A percentile compares a stretch with the other conserved stretches of the same genome.
These are phyloP conservation scores for Pheosia tremula DNA, from an alignment of 2,888 invertebrate genomes.

Conservation along the genomic window DNA sequence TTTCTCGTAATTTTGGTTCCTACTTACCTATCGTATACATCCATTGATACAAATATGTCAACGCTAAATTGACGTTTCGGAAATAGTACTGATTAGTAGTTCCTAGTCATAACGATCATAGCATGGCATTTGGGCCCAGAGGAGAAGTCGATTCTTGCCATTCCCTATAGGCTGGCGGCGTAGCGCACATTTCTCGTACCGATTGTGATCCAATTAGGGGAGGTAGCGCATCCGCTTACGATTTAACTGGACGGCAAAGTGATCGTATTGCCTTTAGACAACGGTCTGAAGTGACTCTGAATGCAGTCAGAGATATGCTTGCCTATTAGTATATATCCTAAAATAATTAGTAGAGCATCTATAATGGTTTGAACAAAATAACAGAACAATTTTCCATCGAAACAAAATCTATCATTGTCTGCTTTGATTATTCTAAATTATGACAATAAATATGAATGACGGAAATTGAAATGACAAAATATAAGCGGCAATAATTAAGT, in stretches of 20 bases:
- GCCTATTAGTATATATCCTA: no score
- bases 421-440: conserved; percentile 1
- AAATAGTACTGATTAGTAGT: conserved; percentile 38
- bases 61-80: background rate
- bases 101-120: conserved; percentile 49
- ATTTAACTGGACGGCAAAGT: conserved; percentile 74
- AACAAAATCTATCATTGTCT: background rate
- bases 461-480: conserved; percentile 19
- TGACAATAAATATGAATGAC: conserved; percentile 1
- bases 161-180: conserved; percentile 53
- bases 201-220: conserved; percentile 80
- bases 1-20: no score
- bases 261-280: conserved; percentile 54
- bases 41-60: no score
- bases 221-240: conserved; percentile 73
- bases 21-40: no score
- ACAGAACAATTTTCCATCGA: background rate
- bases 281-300: conserved; percentile 39
- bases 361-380: no score
- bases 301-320: background rate
- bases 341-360: no score
- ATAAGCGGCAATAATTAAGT: conserved; percentile 33
- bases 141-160: conserved; percentile 53
- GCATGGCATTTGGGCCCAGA: conserved; percentile 52
- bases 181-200: conserved; percentile 67